phyloP scores from a whole-genome alignment of 2,113 vertebrate species.

The Electrona antarctica region DNA sequence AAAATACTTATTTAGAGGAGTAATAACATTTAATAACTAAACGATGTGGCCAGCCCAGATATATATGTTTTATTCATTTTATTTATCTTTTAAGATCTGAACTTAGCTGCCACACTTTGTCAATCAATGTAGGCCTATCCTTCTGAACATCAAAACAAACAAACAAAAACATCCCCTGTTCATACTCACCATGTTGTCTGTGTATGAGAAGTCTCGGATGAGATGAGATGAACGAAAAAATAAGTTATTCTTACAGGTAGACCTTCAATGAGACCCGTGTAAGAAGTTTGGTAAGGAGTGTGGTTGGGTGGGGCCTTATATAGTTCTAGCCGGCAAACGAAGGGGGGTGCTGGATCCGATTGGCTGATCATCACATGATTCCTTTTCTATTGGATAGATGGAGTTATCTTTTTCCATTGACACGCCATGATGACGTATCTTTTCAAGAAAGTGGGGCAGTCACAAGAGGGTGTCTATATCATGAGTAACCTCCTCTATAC shows the following conservation, averaged over 20 bases:
- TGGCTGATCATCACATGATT: not conserved
- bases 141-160: no score
- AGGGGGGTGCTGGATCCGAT: slow-evolving; percentile 1
- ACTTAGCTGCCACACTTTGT: no score
- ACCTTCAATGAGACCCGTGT: slow-evolving; percentile 61
- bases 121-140: no score
- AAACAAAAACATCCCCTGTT: not conserved
- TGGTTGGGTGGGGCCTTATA: slow-evolving; percentile 37
- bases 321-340: slow-evolving; percentile 16
- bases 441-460: not conserved
- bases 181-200: slow-evolving; percentile 52
- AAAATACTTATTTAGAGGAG: no score
- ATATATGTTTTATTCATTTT: no score
- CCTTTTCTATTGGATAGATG: slow-evolving; percentile 17
- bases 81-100: no score
- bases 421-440: not conserved
- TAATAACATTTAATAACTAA: no score
- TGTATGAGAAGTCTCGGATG: not conserved
- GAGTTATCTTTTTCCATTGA: not conserved
- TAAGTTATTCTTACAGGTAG: slow-evolving; percentile 50
- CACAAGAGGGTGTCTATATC: not conserved
- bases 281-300: slow-evolving; percentile 45
- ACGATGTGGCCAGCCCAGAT: no score
- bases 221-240: not conserved
- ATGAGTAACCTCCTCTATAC: not conserved